A percentile compares a stretch with the other conserved stretches of the same genome.
phyloP scores from a whole-genome alignment of 2,888 invertebrate species.

The Andrena haemorrhoa region DNA sequence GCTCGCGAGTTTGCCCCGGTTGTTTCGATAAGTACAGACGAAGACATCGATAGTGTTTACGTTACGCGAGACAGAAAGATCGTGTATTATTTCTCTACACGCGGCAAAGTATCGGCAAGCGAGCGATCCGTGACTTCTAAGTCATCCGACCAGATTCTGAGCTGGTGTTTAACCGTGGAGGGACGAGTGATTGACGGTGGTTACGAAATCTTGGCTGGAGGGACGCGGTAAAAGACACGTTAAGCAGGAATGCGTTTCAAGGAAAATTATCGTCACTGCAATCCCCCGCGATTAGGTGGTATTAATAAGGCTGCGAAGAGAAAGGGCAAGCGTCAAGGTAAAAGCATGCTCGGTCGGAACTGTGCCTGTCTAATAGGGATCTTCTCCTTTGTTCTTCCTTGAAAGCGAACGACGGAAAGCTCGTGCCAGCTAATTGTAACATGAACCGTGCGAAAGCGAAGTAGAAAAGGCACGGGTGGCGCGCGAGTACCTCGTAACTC shows the following conservation, averaged over 20 bases:
- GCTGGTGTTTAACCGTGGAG: conserved; percentile 21
- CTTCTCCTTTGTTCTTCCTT: not conserved
- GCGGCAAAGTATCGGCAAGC: conserved; percentile 47
- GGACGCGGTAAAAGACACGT: not conserved
- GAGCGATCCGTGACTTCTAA: conserved; percentile 41
- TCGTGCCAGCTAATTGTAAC: not conserved
- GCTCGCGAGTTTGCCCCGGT: not conserved
- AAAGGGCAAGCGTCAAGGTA: conserved; percentile 34
- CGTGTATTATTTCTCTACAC: conserved; percentile 11
- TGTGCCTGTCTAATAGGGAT: not conserved
- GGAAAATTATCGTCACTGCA: not conserved
- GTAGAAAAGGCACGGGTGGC: not conserved
- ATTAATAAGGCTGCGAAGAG: conserved; percentile 1
- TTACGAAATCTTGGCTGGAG: conserved; percentile 46
- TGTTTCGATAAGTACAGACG: not conserved
- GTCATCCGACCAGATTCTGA: conserved; percentile 45
- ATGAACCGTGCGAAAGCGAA: not conserved
- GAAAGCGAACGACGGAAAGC: not conserved
- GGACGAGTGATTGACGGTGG: conserved; percentile 1
- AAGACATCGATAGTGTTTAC: conserved; percentile 38
- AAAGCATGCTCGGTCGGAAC: not conserved
- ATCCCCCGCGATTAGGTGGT: not conserved
- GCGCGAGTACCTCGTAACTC: conserved; percentile 87
- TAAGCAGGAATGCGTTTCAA: conserved; percentile 17
- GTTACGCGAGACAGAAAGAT: conserved; percentile 12